A percentile compares a stretch with the other conserved stretches of the same genome.
Evolutionary conservation across 2,888 invertebrate genomes (phyloP).

Genomic region (Hesperia comma): DNA sequence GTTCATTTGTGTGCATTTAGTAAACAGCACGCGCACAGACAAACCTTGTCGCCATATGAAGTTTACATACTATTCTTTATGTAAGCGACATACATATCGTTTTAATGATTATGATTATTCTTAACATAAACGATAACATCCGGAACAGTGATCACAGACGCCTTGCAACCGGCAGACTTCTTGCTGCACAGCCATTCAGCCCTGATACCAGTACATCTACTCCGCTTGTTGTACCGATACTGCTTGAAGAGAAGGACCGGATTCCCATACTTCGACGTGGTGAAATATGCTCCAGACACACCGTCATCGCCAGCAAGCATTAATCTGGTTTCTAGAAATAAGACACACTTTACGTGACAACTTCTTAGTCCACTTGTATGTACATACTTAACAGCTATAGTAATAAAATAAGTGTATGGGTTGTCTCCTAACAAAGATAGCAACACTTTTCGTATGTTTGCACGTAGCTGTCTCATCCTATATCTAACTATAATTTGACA

Average conservation of each 20-base stretch:
- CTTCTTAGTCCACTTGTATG: background rate
- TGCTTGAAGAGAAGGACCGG: constrained; percentile 44
- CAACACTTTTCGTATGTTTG: too few species aligned
- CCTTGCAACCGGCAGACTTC: constrained; percentile 47
- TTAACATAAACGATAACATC: constrained; percentile 45
- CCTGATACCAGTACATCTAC: constrained; percentile 35
- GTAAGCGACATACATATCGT: too few species aligned
- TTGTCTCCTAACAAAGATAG: too few species aligned
- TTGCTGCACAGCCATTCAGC: constrained; percentile 57
- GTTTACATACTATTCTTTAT: too few species aligned
- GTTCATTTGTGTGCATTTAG: too few species aligned
- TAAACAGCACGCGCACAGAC: too few species aligned
- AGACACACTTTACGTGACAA: background rate
- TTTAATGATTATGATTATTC: constrained; percentile 48
- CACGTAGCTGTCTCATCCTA: too few species aligned
- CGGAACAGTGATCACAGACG: constrained; percentile 49
- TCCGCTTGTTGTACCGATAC: constrained; percentile 42
- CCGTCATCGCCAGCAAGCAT: background rate
- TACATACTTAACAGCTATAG: too few species aligned
- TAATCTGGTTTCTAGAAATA: background rate
- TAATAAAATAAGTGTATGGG: too few species aligned
- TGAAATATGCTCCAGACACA: constrained; percentile 21
- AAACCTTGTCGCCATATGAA: too few species aligned
- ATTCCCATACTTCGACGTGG: constrained; percentile 50
- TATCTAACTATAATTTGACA: too few species aligned